A percentile compares a stretch with the other conserved stretches of the same genome.
phyloP scores from a whole-genome alignment of 2,888 invertebrate genomes.

The Sesia bembeciformis region DNA sequence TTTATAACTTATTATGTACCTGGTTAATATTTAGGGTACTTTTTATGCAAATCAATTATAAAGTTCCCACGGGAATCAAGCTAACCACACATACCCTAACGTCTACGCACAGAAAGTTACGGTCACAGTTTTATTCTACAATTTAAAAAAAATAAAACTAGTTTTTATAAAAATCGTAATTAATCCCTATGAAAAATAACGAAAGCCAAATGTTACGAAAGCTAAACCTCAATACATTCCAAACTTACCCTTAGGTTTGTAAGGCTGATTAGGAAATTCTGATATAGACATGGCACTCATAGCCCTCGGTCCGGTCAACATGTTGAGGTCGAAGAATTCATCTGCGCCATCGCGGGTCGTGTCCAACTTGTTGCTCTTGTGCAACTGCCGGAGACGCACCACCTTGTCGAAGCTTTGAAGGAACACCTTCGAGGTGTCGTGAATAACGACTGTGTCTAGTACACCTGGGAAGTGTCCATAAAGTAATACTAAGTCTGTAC shows the following conservation, averaged over 20 bases:
- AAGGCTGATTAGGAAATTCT: not conserved
- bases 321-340: conserved; percentile 57
- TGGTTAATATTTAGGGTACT: too few species aligned
- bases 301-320: conserved; percentile 45
- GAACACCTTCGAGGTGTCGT: conserved; percentile 75
- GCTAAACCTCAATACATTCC: not conserved
- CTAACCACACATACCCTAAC: too few species aligned
- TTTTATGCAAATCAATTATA: too few species aligned
- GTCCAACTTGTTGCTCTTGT: conserved; percentile 43
- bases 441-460: conserved; percentile 75
- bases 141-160: too few species aligned
- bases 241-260: not conserved
- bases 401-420: conserved; percentile 77
- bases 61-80: too few species aligned
- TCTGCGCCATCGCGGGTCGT: conserved; percentile 37
- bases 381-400: conserved; percentile 58
- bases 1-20: too few species aligned
- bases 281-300: conserved; percentile 38
- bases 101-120: too few species aligned
- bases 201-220: not conserved
- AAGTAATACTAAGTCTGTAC: too few species aligned
- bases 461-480: conserved; percentile 45
- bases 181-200: too few species aligned
- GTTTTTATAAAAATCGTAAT: too few species aligned
- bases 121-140: too few species aligned